Evolutionary conservation across 1,140 invertebrate genomes (phyloP), one percentile per base, ranked within the genome.

Genomic region (Carcinoscorpius rotundicauda): DNA sequence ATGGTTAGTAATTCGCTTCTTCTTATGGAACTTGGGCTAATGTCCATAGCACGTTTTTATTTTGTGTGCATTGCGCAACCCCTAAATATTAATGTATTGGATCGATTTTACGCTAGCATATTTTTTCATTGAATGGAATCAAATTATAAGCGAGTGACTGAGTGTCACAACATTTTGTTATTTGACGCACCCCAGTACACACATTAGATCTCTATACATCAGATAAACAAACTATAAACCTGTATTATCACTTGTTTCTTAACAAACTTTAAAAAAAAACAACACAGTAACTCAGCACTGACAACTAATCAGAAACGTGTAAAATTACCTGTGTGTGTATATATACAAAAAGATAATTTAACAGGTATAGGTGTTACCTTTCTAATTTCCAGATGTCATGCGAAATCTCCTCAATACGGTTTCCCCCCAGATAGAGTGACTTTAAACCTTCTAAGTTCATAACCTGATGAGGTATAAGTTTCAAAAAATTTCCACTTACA

Each of bases 361-460:
- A 29, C 29, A 29, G 29, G 29, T 29, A 29, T 29, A 29, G 29
- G 29, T 29, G 2, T 29, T 77, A 90, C 88, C 84, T 83, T 75
- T 83, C 82, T 68, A 72, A 11, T 58, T 68, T 68, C 58, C 60
- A 63, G 8, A 71, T 71, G 59, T 70, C 68, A 11, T 53, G 48
- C 49, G 88, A 86, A 70, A 98, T 84, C 69, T 82, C 82, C n/a
- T 78, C 67, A 68, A 98, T 88, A 62, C 79, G 79, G 77, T 98
- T 98, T 48, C 85, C 89, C 49, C 94, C 94, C 57, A 98, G 77
- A 77, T 96, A 95, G 5, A 98, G 81, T 73, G 87, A 89, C 76
- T 84, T 87, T 5, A 97, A 79, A 11, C 81, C 82, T 4, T 75
- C 72, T 63, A 97, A 76, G 67, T 94, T 86, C 50, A 93, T 82